Conservation (phyloP, 2,113 vertebrate species). For the Catharus fuscescens region DNA sequence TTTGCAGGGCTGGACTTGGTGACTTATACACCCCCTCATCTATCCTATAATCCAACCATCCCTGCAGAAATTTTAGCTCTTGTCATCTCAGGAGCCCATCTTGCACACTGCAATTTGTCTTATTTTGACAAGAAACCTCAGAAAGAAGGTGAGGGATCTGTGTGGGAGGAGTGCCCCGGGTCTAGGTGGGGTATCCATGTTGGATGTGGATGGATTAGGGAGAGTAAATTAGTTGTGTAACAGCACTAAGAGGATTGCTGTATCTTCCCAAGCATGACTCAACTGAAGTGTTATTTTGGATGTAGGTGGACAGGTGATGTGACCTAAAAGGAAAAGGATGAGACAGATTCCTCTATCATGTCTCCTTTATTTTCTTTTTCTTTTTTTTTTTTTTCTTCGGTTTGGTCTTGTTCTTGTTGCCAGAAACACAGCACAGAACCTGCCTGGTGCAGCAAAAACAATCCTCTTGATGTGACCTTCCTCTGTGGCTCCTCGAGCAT, state of each 20-base stretch:
- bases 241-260: constrained; percentile 45
- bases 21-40: not conserved
- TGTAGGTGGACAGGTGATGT: constrained; percentile 61
- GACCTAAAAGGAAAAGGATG: not conserved
- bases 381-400: not conserved
- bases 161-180: not conserved
- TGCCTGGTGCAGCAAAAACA: not conserved
- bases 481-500: not conserved
- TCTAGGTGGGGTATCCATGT: not conserved
- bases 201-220: constrained; percentile 31
- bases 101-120: not conserved
- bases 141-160: not conserved
- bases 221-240: constrained; percentile 48
- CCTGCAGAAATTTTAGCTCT: not conserved
- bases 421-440: not conserved
- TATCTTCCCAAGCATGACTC: constrained; percentile 51
- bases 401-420: constrained; percentile 13
- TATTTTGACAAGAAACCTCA: not conserved
- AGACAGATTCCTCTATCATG: not conserved
- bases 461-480: not conserved
- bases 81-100: not conserved
- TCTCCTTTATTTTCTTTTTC: not conserved
- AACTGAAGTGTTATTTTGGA: constrained; percentile 56
- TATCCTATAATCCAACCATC: constrained; percentile 16
- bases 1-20: not conserved